phyloP scores from a whole-genome alignment of 2,797 vertebrate species.

The Hylomyscus alleni region DNA sequence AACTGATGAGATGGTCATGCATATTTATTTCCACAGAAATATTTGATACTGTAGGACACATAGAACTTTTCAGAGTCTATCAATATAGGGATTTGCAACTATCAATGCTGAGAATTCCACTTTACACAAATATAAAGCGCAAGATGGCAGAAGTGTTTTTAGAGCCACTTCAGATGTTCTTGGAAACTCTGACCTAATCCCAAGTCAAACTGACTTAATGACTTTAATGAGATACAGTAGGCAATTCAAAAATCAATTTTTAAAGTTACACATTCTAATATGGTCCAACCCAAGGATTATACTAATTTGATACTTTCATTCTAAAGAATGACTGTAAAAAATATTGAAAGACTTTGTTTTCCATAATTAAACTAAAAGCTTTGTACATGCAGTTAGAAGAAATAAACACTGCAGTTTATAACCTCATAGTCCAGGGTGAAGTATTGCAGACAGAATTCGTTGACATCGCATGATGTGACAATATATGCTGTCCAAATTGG shows the following conservation, averaged over 20 bases:
- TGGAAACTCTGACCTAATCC: background rate
- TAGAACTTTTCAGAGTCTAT: background rate
- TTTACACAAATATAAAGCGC: background rate
- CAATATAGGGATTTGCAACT: background rate
- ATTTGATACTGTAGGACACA: background rate
- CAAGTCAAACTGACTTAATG: background rate
- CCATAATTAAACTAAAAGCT: background rate
- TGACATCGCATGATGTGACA: no score
- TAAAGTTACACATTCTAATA: background rate
- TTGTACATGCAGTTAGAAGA: background rate
- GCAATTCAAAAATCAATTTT: background rate
- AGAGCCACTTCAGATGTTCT: background rate
- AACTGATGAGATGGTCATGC: background rate
- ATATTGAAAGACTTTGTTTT: background rate
- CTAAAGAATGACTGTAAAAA: background rate
- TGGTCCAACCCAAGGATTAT: background rate
- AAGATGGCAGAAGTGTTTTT: background rate
- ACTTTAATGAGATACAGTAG: background rate
- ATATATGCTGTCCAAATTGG: background rate
- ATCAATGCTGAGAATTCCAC: background rate
- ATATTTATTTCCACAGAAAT: background rate
- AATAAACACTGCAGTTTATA: background rate
- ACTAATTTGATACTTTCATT: background rate
- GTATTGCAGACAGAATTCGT: background rate
- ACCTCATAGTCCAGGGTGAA: background rate